Conservation (phyloP, 64 coral and sea anemone genomes). For the Pocillopora damicornis region DNA sequence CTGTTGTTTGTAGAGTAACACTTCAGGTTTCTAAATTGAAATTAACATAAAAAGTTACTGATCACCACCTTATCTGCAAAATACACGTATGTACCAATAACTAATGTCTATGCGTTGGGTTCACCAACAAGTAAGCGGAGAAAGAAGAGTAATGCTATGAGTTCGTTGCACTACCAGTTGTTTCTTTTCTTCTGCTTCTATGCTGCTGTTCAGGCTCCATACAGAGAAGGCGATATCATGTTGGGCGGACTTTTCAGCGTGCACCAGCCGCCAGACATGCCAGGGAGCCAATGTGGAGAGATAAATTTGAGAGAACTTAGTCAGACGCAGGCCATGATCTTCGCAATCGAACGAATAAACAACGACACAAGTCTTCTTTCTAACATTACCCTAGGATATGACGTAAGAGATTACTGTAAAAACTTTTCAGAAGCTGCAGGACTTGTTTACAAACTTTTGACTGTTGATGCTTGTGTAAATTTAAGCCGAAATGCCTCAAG, state of each 20-base stretch:
- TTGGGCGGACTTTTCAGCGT: background rate
- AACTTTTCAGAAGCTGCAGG: background rate
- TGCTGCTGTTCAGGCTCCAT: background rate
- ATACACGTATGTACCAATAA: no score
- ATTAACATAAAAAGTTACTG: no score
- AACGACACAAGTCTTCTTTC: background rate
- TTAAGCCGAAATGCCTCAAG: background rate
- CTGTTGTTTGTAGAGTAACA: no score
- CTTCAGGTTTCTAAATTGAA: no score
- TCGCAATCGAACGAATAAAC: background rate
- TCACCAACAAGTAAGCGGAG: no score
- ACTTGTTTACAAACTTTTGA: background rate
- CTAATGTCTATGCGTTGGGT: no score
- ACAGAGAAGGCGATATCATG: background rate
- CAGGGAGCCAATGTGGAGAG: background rate
- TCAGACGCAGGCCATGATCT: background rate
- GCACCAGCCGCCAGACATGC: background rate
- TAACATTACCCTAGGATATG: background rate
- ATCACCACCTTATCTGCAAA: no score
- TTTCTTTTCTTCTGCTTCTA: background rate
- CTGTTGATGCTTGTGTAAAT: background rate
- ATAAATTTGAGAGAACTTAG: background rate
- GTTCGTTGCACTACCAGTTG: background rate
- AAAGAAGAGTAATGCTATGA: background rate
- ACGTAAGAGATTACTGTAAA: background rate